Base-by-base conservation (phyloP, 2,113 vertebrate species). In the Pogonocichla stellata region DNA sequence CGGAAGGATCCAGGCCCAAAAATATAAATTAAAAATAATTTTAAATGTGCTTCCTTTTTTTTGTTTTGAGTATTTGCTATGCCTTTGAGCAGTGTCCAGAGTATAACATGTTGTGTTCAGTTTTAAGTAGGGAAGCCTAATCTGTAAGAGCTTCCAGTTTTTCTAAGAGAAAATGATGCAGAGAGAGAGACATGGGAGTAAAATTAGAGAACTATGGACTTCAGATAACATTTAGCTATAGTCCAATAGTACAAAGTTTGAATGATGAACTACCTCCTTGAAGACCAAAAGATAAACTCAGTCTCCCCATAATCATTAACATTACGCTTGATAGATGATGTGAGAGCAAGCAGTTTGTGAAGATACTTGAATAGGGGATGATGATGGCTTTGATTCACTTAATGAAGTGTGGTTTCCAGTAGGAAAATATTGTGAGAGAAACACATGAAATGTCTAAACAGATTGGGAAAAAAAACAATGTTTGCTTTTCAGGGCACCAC, bases 321-420 rank as follows among this genome's bases (percentile, higher is more conserved):
- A 1, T 53, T 72, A 29, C 1, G 0, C 40, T 64, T 8, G 5
- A 31, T 51, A 74, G 61, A n/a, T 82, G 34, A 43, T 0, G 2
- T 54, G 61, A 71, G 73, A 92, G 23, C 28, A 75, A 80, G 57
- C 57, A 19, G 31, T 38, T 81, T 91, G 66, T 72, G 74, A 45
- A 69, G 20, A 16, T 47, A 18, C 26, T 60, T 75, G 12, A 69
- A 20, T 80, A 71, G 43, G 22, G 88, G 36, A 22, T 5, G 18
- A 8, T 56, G 43, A n/a, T 69, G 54, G 19, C 50, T 92, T 92
- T 94, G 45, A 9, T 40, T 89, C 48, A 33, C 18, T 43, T 67
- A 57, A 31, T 31, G 10, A 67, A 79, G 40, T 51, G 38, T 4
- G 5, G 2, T 51, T 96, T 95, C 34, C 43, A 23, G 1, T 53